Evolutionary conservation across 2,797 vertebrate genomes (phyloP).

Genomic region (Tangara arthus): DNA sequence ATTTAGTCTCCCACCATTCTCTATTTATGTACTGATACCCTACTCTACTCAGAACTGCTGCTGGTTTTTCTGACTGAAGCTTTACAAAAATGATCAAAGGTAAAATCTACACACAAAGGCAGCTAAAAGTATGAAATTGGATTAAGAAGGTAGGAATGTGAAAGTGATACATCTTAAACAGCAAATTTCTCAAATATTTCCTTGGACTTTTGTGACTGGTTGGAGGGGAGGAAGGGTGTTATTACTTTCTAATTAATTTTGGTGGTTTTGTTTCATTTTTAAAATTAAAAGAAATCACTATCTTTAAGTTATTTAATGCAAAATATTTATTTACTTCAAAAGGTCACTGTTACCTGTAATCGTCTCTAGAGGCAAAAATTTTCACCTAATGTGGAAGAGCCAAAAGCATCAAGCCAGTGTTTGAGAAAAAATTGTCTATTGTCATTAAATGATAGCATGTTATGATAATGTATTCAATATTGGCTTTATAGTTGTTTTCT

Average conservation of each 20-base stretch:
- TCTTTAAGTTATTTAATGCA: neutral
- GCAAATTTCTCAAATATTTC: neutral
- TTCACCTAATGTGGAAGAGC: neutral
- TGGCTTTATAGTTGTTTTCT: neutral
- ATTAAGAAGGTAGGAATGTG: neutral
- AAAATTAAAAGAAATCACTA: neutral
- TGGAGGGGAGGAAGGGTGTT: fast-evolving
- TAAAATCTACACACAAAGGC: neutral
- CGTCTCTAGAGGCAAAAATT: neutral
- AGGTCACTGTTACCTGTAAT: neutral
- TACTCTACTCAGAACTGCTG: neutral
- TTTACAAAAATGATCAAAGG: neutral
- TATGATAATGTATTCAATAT: neutral
- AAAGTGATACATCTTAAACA: neutral
- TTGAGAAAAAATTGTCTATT: neutral
- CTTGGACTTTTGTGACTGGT: neutral
- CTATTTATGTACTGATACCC: neutral
- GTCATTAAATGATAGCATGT: neutral
- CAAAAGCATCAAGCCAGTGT: neutral
- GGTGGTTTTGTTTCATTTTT: neutral
- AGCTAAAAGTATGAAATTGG: neutral
- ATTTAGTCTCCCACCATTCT: neutral
- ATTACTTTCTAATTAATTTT: neutral
- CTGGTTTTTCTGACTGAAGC: neutral
- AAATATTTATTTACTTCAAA: neutral